Base-by-base conservation (phyloP, 2,797 vertebrate species). In the Otolemur crassicaudatus region DNA sequence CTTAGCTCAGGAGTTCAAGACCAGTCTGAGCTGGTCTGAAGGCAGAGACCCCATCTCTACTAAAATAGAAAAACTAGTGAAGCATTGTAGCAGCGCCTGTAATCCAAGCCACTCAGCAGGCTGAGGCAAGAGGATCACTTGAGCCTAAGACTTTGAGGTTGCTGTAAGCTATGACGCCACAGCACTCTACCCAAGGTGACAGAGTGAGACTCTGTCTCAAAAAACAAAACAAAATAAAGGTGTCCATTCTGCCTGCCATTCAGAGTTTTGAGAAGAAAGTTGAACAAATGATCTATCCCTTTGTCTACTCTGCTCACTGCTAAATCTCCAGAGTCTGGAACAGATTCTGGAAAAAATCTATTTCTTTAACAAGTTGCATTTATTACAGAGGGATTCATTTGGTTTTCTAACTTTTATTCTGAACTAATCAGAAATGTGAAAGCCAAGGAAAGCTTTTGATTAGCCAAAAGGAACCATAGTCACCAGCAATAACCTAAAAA, bases 341-440 rank as follows among this genome's bases (percentile, higher is more conserved):
- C 2, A 43, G 69, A 46, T 49, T 56, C 56, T 58, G n/a, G 63
- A 85, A 81, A 67, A 81, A 67, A 53, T 16, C 75, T 76, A 25
- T n/a, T 82, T 89, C 80, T 90, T 69, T 81, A 70, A 76, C 16
- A 82, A 81, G 53, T 37, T 49, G 76, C 58, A 67, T 72, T 85
- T 94, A 80, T 83, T 53, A 85, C n/a, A 69, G 53, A 76, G 61
- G 29, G 14, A 70, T 60, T 65, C 37, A 37, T 85, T 60, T 72
- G 58, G 65, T 88, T 87, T 85, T 75, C 61, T 89, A 81, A 49
- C 76, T 69, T 96, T 63, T 73, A 60, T 72, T 77, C 43, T 70
- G 58, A 97, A 67, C 6, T 60, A 46, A 92, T 58, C 72, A 53
- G 63, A 85, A 40, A 43, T 17, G 4, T 11, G 46, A 82, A 92